phyloP scores from a whole-genome alignment of 2,797 vertebrate genomes.

The Poliocrania exsul region DNA sequence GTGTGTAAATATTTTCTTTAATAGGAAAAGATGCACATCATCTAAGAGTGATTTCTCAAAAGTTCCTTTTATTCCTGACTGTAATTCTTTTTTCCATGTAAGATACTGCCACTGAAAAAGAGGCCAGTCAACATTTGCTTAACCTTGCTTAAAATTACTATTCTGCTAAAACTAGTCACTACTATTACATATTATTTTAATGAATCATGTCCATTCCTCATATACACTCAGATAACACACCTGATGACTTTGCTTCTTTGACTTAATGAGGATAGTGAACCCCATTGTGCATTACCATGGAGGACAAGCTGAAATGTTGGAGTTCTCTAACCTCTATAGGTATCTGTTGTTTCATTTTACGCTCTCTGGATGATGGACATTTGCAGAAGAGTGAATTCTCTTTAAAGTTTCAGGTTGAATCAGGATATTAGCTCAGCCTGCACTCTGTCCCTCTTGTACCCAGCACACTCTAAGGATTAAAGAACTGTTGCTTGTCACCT shows the following conservation, averaged over 20 bases:
- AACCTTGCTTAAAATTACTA: background rate
- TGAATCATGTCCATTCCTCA: background rate
- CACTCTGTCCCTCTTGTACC: background rate
- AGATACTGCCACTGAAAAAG: background rate
- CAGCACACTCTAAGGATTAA: background rate
- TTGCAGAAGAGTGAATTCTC: background rate
- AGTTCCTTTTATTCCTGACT: background rate
- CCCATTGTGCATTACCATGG: background rate
- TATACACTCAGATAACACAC: background rate
- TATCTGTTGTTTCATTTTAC: constrained; percentile 33
- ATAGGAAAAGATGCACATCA: background rate
- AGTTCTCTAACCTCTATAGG: background rate
- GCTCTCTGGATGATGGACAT: background rate
- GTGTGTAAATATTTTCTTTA: background rate
- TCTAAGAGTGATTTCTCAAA: background rate
- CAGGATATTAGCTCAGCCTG: background rate
- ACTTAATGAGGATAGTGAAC: background rate
- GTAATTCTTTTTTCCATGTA: background rate
- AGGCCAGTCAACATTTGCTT: background rate
- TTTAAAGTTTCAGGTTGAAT: constrained; percentile 29
- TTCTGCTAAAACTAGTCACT: constrained; percentile 54
- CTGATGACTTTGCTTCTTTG: constrained; percentile 6
- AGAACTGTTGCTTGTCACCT: constrained; percentile 32
- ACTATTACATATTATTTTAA: constrained; percentile 44
- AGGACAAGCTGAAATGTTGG: background rate